phyloP scores from a whole-genome alignment of 2,888 invertebrate species.

The Eristalis intricaria region DNA sequence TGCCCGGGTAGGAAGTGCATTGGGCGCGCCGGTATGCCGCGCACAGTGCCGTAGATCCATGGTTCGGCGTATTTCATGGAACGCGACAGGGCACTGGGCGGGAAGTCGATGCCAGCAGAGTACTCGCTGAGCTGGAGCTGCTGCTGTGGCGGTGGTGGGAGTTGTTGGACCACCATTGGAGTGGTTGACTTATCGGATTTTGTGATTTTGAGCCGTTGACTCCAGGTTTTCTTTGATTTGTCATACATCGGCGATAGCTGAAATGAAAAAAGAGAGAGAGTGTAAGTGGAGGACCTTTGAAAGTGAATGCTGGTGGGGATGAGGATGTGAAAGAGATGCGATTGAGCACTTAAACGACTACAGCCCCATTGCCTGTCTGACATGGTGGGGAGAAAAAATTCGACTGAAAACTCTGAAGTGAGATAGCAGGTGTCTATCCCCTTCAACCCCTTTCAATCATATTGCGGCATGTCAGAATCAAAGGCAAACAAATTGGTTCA shows the following conservation, averaged over 20 bases:
- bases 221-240: slow-evolving; percentile 86
- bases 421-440: no score
- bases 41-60: slow-evolving; percentile 91
- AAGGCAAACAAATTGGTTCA: no score
- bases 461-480: no score
- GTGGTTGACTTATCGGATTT: slow-evolving; percentile 82
- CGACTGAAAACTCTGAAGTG: no score
- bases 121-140: slow-evolving; percentile 60
- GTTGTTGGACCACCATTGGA: slow-evolving; percentile 77
- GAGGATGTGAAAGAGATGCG: background rate
- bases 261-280: slow-evolving; percentile 29
- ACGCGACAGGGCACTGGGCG: slow-evolving; percentile 86
- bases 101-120: slow-evolving; percentile 75
- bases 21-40: slow-evolving; percentile 82
- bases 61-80: slow-evolving; percentile 93
- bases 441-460: no score
- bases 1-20: slow-evolving; percentile 77
- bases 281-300: background rate
- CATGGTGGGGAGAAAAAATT: no score
- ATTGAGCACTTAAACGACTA: no score
- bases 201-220: slow-evolving; percentile 86
- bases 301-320: background rate
- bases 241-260: slow-evolving; percentile 79
- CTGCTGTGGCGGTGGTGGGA: slow-evolving; percentile 73
- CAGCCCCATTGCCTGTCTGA: no score